phyloP scores from a whole-genome alignment of 2,113 vertebrate genomes.

The Fregetta grallaria region DNA sequence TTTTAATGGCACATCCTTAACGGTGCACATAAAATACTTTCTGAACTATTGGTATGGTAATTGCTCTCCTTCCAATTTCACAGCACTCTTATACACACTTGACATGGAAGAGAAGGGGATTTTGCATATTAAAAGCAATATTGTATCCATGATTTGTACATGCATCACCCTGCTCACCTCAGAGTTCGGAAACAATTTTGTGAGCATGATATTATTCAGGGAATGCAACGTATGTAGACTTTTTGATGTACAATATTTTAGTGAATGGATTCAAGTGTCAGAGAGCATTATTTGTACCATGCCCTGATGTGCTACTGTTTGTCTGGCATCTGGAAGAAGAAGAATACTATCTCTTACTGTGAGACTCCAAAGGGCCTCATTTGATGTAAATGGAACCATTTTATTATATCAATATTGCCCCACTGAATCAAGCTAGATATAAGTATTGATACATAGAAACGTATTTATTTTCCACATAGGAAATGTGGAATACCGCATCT shows the following conservation, averaged over 20 bases:
- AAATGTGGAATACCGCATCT: not conserved
- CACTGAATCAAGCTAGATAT: slow-evolving; percentile 16
- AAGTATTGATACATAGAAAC: not conserved
- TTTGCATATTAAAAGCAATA: slow-evolving; percentile 63
- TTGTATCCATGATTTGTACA: not conserved
- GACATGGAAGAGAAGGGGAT: not conserved
- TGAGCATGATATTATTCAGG: not conserved
- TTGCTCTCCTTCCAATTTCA: not conserved
- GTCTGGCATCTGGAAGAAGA: slow-evolving; percentile 11
- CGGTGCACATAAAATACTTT: slow-evolving; percentile 10
- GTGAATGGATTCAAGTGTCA: slow-evolving; percentile 32
- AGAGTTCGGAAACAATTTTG: slow-evolving; percentile 33
- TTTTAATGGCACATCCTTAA: slow-evolving; percentile 6
- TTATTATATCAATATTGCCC: slow-evolving; percentile 22
- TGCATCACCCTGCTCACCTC: slow-evolving; percentile 21
- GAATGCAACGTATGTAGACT: not conserved
- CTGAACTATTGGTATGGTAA: slow-evolving; percentile 52
- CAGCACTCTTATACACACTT: not conserved
- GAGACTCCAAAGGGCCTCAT: slow-evolving; percentile 18
- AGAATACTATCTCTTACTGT: not conserved
- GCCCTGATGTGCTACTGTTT: slow-evolving; percentile 29
- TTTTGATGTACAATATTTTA: slow-evolving; percentile 31
- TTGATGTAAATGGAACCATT: slow-evolving; percentile 33
- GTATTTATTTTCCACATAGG: slow-evolving; percentile 18
- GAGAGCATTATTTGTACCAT: slow-evolving; percentile 7